Evolutionary conservation across 2,888 invertebrate genomes (phyloP).

Genomic region (Chymomyza procnemis): DNA sequence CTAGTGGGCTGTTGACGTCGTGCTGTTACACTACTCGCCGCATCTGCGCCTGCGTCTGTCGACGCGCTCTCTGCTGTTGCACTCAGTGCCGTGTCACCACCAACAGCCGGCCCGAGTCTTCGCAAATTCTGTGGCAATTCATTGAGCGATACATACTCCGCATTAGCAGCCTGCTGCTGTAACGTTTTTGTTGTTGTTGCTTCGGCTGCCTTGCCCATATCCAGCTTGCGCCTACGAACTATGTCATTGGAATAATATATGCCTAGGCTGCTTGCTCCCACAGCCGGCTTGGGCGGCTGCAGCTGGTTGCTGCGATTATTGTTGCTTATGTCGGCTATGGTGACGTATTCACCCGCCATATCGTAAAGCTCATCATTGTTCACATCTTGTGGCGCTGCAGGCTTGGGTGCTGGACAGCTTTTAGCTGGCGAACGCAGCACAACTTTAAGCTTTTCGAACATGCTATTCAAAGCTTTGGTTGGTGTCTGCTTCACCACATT

Average conservation of each 20-base stretch:
- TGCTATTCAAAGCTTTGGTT: constrained; percentile 83
- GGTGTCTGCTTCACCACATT: constrained; percentile 75
- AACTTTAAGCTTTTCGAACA: constrained; percentile 86
- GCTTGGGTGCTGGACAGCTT: constrained; percentile 74
- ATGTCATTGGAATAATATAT: constrained; percentile 85
- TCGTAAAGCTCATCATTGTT: constrained; percentile 76
- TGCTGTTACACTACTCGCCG: too few species aligned
- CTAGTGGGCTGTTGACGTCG: constrained; percentile 44
- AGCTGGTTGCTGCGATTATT: constrained; percentile 80
- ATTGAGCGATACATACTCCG: constrained; percentile 89
- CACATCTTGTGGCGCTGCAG: constrained; percentile 79
- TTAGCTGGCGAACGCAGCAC: constrained; percentile 81
- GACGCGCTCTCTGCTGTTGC: constrained; percentile 23
- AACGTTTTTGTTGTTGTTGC: constrained; percentile 6
- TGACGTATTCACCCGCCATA: constrained; percentile 87
- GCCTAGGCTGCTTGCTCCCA: constrained; percentile 66
- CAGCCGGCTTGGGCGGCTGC: constrained; percentile 41
- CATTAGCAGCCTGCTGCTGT: constrained; percentile 24
- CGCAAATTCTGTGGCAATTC: constrained; percentile 83
- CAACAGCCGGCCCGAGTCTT: constrained; percentile 41
- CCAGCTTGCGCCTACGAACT: constrained; percentile 83
- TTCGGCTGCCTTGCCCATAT: constrained; percentile 21
- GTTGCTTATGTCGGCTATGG: constrained; percentile 89
- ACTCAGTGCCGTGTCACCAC: constrained; percentile 36
- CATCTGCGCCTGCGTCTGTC: constrained; percentile 49